Percentiles rank a stretch among this genome's conserved stretches.
Evolutionary conservation across 2,797 vertebrate genomes (phyloP).

Genomic region (Momotus momota): DNA sequence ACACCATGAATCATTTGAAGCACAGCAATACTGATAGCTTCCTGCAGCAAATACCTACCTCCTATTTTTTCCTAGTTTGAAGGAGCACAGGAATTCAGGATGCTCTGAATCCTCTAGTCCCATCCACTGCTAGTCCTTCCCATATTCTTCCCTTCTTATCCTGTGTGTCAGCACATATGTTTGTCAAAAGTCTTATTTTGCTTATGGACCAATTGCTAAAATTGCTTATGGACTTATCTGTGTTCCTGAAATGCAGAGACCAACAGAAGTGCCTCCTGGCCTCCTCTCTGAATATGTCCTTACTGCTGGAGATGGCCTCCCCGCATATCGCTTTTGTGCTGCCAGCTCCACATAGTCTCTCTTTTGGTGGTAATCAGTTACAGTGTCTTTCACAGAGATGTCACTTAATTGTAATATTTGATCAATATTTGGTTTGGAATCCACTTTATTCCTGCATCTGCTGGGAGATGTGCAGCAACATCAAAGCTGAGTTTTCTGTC

Average conservation of each 20-base stretch:
- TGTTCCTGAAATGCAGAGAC: background rate
- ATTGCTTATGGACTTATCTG: background rate
- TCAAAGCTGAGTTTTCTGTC: background rate
- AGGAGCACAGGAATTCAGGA: background rate
- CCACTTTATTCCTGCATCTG: background rate
- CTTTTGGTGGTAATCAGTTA: too few relatives aligned
- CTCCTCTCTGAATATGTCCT: background rate
- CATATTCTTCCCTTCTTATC: background rate
- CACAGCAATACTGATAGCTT: background rate
- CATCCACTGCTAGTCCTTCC: background rate
- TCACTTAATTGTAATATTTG: background rate
- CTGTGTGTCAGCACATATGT: too few relatives aligned
- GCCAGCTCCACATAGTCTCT: background rate
- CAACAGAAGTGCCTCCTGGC: background rate
- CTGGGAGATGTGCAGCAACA: fast-evolving
- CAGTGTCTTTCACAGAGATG: background rate
- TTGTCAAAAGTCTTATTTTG: background rate
- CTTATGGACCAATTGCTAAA: background rate
- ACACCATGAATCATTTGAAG: background rate
- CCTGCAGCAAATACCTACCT: background rate
- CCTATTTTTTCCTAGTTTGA: background rate
- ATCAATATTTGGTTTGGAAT: background rate
- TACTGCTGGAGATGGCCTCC: background rate
- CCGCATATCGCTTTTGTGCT: fast-evolving
- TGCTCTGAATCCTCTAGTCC: background rate